Evolutionary conservation across 30 jellyfish, hydroid and myxozoan genomes (phyloP).

Genomic region (Hydractinia symbiolongicarpus): DNA sequence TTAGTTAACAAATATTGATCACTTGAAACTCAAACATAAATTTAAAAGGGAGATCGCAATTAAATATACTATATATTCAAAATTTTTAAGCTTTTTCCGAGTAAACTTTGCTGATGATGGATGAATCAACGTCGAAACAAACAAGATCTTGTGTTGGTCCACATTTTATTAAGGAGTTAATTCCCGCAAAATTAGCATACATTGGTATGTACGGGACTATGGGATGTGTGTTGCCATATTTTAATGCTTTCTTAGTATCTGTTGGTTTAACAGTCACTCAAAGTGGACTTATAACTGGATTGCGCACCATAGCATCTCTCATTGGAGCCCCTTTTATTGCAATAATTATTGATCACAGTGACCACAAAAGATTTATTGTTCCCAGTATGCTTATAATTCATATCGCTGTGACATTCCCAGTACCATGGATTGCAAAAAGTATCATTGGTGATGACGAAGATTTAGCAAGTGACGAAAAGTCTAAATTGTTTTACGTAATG

Average conservation of each 20-base stretch:
- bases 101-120: too few species aligned
- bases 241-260: background rate
- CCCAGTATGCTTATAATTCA: background rate
- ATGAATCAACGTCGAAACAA: too few species aligned
- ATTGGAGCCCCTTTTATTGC: background rate
- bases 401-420: background rate
- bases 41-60: too few species aligned
- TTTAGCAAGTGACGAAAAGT: background rate
- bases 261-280: conserved; percentile 6
- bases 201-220: background rate
- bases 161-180: background rate
- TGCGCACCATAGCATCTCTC: conserved; percentile 8
- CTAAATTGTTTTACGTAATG: background rate
- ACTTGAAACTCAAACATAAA: too few species aligned
- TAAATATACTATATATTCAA: too few species aligned
- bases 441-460: background rate
- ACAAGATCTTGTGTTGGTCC: too few species aligned
- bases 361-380: background rate
- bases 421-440: conserved; percentile 8
- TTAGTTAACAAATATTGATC: too few species aligned
- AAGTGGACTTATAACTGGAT: conserved; percentile 15
- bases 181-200: background rate
- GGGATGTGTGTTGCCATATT: conserved; percentile 4
- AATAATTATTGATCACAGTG: background rate
- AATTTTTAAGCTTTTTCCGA: too few species aligned